Conservation (phyloP, 2,113 vertebrate species). For the Takifugu bimaculatus region DNA sequence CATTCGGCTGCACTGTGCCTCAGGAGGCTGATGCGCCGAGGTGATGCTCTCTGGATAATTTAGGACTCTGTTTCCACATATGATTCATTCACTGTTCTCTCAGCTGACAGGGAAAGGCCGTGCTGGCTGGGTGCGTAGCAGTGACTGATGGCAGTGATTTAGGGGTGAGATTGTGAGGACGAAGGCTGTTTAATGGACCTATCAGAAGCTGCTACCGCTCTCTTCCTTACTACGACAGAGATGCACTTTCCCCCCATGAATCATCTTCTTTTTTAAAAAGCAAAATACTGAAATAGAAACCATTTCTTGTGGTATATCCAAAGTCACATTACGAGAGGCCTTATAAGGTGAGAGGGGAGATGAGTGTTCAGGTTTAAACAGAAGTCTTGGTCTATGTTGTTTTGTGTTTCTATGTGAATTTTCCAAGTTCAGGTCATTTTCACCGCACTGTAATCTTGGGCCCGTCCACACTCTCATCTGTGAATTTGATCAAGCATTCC, state of each 20-base stretch:
- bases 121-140: not conserved
- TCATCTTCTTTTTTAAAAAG: slow-evolving; percentile 6
- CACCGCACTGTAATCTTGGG: slow-evolving; percentile 11
- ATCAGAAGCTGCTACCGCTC: slow-evolving; percentile 22
- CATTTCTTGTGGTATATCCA: not conserved
- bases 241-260: slow-evolving; percentile 5
- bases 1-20: slow-evolving; percentile 8
- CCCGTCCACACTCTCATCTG: not conserved
- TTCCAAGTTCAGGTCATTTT: not conserved
- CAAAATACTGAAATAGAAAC: not conserved
- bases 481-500: slow-evolving; percentile 18
- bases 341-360: no score
- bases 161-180: slow-evolving; percentile 28
- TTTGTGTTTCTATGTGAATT: no score
- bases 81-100: slow-evolving; percentile 35
- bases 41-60: slow-evolving; percentile 17
- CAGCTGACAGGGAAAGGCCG: slow-evolving; percentile 23
- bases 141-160: slow-evolving; percentile 45
- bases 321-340: slow-evolving; percentile 1
- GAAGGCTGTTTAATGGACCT: slow-evolving; percentile 42
- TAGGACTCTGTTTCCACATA: slow-evolving; percentile 24
- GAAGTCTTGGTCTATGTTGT: no score
- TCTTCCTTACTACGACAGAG: slow-evolving; percentile 20
- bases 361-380: no score
- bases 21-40: not conserved